phyloP scores from a whole-genome alignment of 1,140 invertebrate species.

The Halictus rubicundus region DNA sequence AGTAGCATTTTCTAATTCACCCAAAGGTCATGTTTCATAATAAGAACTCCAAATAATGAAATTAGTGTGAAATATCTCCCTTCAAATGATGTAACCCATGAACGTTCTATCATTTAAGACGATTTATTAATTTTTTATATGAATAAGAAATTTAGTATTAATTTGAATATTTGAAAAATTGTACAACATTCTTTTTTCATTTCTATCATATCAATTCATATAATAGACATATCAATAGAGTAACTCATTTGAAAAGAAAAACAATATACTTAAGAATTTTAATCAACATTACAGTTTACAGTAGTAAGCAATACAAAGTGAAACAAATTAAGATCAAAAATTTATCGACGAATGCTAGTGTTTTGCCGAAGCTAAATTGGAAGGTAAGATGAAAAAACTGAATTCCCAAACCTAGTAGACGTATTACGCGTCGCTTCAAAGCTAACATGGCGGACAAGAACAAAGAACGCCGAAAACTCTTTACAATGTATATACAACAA shows the following conservation, averaged over 20 bases:
- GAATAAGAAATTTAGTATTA: not conserved
- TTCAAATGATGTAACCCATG: not conserved
- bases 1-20: not conserved
- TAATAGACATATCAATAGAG: too few species aligned
- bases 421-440: conserved; percentile 15
- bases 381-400: not conserved
- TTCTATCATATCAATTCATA: too few species aligned
- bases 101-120: not conserved
- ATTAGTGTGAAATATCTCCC: not conserved
- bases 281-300: too few species aligned
- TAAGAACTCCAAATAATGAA: not conserved
- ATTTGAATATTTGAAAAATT: not conserved
- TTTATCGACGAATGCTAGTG: too few species aligned
- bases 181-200: too few species aligned
- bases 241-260: too few species aligned
- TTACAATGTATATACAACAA: not conserved
- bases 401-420: not conserved
- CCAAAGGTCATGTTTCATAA: not conserved
- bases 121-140: not conserved
- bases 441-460: conserved; percentile 24
- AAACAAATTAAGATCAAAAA: too few species aligned
- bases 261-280: too few species aligned
- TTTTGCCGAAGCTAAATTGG: not conserved
- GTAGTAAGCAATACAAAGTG: too few species aligned
- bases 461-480: not conserved